A percentile compares a stretch with the other conserved stretches of the same genome.
phyloP scores from a whole-genome alignment of 2,888 invertebrate species.

The Caradrina kadenii region DNA sequence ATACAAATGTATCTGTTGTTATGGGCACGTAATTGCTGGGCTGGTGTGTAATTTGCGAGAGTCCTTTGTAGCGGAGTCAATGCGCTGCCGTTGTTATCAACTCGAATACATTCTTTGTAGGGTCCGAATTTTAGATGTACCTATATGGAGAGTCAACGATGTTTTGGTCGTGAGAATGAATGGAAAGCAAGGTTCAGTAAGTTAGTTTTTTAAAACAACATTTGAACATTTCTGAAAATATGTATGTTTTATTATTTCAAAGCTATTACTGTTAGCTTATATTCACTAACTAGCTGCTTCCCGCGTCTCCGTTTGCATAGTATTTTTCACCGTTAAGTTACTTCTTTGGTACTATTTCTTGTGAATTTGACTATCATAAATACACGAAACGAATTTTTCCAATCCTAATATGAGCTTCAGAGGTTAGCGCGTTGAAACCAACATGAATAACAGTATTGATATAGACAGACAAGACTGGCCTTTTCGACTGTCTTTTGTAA shows the following conservation, averaged over 20 bases:
- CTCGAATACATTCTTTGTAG: slow-evolving; percentile 65
- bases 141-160: slow-evolving; percentile 22
- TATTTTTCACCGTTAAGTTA: too few species aligned
- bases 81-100: slow-evolving; percentile 75
- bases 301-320: too few species aligned
- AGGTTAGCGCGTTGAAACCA: too few species aligned
- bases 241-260: too few species aligned
- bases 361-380: too few species aligned
- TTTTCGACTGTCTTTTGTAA: not conserved
- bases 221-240: too few species aligned
- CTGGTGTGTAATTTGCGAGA: slow-evolving; percentile 86
- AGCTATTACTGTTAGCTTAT: too few species aligned
- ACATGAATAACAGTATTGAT: too few species aligned
- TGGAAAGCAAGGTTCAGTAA: not conserved
- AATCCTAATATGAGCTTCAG: too few species aligned
- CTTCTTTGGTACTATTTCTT: too few species aligned
- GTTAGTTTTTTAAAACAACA: not conserved
- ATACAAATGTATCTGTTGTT: slow-evolving; percentile 90
- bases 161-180: slow-evolving; percentile 50
- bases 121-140: slow-evolving; percentile 56
- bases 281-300: too few species aligned
- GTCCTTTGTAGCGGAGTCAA: slow-evolving; percentile 80
- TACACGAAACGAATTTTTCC: too few species aligned
- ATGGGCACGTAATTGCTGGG: slow-evolving; percentile 82
- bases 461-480: not conserved